Evolutionary conservation across 2,113 vertebrate genomes (phyloP).

Genomic region (Dermatemys mawii): DNA sequence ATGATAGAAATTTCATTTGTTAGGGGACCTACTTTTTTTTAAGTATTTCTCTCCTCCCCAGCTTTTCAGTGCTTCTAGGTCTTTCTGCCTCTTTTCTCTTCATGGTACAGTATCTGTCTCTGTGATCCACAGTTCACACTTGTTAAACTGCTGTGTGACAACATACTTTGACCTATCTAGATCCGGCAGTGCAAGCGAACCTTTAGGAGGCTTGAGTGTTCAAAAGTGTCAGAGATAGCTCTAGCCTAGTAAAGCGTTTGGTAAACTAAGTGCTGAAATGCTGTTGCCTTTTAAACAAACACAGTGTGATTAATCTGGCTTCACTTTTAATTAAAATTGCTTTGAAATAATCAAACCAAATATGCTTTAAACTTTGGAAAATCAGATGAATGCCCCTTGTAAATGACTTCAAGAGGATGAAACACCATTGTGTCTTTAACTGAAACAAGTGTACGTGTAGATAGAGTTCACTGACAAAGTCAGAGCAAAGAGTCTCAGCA

Average conservation of each 20-base stretch:
- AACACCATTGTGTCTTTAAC: background rate
- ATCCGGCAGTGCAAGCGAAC: background rate
- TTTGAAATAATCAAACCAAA: background rate
- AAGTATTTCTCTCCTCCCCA: accelerated
- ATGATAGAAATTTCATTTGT: too few relatives aligned
- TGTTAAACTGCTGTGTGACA: background rate
- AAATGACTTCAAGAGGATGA: background rate
- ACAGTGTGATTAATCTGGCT: background rate
- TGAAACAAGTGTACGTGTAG: background rate
- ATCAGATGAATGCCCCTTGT: background rate
- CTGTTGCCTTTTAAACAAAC: background rate
- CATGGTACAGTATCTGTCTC: background rate
- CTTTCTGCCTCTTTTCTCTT: background rate
- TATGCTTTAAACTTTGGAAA: background rate
- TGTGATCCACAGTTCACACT: background rate
- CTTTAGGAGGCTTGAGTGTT: background rate
- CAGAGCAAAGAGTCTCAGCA: background rate
- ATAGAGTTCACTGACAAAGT: background rate
- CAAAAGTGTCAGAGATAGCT: background rate
- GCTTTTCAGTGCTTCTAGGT: background rate
- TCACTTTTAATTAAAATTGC: background rate
- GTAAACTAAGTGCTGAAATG: background rate
- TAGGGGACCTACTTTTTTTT: background rate
- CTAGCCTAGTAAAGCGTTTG: background rate
- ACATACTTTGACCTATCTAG: background rate